Percentiles rank a stretch among this genome's conserved stretches.
phyloP scores from a whole-genome alignment of 2,888 invertebrate species.

The Noctua janthina region DNA sequence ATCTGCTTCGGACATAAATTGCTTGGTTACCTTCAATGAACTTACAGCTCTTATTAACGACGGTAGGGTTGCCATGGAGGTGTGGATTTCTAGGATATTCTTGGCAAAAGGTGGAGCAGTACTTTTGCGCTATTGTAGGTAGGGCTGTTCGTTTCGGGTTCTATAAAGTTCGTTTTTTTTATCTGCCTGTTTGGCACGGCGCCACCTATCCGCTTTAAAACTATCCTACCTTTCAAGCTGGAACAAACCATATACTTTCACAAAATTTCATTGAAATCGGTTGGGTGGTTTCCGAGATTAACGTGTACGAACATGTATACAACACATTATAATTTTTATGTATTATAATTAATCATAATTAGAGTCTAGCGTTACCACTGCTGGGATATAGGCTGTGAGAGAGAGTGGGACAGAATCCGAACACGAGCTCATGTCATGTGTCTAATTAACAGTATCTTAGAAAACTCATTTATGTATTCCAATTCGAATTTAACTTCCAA shows the following conservation, averaged over 20 bases:
- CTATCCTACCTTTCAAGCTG: neutral
- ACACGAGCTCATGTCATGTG: neutral
- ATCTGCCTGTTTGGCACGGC: neutral
- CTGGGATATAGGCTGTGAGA: neutral
- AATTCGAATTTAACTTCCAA: neutral
- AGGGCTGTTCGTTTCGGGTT: neutral
- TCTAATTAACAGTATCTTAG: neutral
- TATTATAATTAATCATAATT: neutral
- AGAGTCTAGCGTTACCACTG: neutral
- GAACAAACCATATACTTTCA: neutral
- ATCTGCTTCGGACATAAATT: conserved; percentile 87
- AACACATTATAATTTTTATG: neutral
- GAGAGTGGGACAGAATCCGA: neutral
- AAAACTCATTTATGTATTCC: neutral
- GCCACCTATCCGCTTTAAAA: neutral
- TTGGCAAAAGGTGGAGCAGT: neutral
- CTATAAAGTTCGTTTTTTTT: neutral
- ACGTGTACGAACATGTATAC: no score
- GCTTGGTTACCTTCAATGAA: conserved; percentile 76
- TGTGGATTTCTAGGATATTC: conserved; percentile 3
- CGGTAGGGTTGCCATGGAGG: conserved; percentile 44
- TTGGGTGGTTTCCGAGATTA: no score
- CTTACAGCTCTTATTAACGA: conserved; percentile 79
- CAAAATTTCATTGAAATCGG: no score
- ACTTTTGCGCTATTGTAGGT: neutral